phyloP scores from a whole-genome alignment of 2,113 vertebrate species.

The Syngnathus floridae region DNA sequence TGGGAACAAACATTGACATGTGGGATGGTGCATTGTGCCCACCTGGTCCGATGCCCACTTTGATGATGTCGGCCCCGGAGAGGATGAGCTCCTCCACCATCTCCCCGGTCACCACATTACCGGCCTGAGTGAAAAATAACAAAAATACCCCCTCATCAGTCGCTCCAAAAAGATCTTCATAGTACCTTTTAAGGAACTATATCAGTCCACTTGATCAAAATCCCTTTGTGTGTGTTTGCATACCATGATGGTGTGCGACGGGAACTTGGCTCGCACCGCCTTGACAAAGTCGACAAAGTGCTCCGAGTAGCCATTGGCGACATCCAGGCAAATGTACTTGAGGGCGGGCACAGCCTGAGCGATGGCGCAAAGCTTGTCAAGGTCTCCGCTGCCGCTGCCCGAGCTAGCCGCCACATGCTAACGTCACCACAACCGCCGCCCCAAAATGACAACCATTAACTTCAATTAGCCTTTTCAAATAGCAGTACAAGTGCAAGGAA shows the following conservation, averaged over 20 bases:
- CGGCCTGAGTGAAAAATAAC: constrained; percentile 72
- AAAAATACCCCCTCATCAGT: no score
- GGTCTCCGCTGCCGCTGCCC: constrained; percentile 81
- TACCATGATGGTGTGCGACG: constrained; percentile 97
- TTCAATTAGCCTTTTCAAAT: no score
- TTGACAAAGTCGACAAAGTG: constrained; percentile 97
- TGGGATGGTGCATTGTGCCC: constrained; percentile 2
- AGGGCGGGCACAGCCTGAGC: constrained; percentile 82
- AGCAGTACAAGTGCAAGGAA: no score
- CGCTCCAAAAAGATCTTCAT: background rate
- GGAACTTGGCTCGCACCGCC: constrained; percentile 82
- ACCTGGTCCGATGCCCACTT: constrained; percentile 98
- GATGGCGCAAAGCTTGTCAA: constrained; percentile 83
- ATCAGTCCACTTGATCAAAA: no score
- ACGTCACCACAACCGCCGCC: background rate
- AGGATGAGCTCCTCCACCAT: constrained; percentile 99
- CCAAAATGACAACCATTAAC: no score
- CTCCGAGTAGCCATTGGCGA: constrained; percentile 97
- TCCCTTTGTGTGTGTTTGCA: constrained; percentile 25
- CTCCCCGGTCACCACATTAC: constrained; percentile 97
- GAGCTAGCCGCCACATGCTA: constrained; percentile 92
- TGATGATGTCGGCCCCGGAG: constrained; percentile 94
- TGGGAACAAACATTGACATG: background rate
- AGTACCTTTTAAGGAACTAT: background rate
- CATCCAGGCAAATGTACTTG: constrained; percentile 92